Evolutionary conservation across 2,888 invertebrate genomes (phyloP).

Genomic region (Glaucopsyche alexis): DNA sequence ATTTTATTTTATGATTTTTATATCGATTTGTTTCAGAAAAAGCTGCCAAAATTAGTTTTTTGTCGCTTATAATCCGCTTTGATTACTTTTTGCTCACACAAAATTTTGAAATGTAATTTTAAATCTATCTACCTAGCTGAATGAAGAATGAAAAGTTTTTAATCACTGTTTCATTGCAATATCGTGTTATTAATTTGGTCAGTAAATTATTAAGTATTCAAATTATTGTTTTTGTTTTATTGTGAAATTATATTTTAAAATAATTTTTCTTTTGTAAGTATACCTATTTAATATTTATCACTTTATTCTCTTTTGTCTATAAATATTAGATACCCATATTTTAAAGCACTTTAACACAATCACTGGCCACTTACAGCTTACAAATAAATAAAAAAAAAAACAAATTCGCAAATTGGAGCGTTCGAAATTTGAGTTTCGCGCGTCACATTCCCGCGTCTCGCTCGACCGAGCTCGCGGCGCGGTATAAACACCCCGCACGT

Average conservation of each 20-base stretch:
- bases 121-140: no score
- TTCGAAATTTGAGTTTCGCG: constrained; percentile 43
- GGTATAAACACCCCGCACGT: constrained; percentile 72
- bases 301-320: neutral
- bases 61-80: no score
- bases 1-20: no score
- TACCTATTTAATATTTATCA: neutral
- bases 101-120: no score
- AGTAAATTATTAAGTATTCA: no score
- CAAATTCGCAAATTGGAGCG: constrained; percentile 27
- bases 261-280: neutral
- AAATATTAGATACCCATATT: neutral
- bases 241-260: neutral
- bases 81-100: no score
- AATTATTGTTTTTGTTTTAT: neutral
- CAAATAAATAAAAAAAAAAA: constrained; percentile 21
- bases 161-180: no score
- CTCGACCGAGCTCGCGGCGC: constrained; percentile 66
- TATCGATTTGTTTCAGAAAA: no score
- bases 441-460: constrained; percentile 42
- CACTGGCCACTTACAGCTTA: constrained; percentile 18
- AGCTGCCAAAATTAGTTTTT: no score
- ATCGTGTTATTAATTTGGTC: no score
- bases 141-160: no score
- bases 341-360: neutral